Percentiles rank a stretch among this genome's conserved stretches.
phyloP scores from a whole-genome alignment of 1,140 invertebrate species.

The Araneus ventricosus region DNA sequence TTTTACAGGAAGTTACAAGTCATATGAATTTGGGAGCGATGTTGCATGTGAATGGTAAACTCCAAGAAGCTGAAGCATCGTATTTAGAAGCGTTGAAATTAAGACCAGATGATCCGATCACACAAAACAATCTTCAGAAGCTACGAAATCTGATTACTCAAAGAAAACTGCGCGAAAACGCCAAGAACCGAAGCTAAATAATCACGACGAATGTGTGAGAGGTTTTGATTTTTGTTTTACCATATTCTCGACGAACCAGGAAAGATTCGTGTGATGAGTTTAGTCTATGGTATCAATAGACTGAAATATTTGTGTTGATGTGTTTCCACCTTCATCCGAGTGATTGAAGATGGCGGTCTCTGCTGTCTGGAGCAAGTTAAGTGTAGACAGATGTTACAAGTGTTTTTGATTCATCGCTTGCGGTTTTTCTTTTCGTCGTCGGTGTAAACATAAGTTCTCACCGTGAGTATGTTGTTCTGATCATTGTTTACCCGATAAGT shows the following conservation, averaged over 20 bases:
- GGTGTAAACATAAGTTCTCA: neutral
- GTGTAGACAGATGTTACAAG: neutral
- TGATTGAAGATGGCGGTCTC: neutral
- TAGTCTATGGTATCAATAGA: neutral
- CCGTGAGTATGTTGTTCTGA: neutral
- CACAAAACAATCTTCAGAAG: constrained; percentile 92
- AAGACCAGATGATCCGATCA: constrained; percentile 91
- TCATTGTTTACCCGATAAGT: neutral
- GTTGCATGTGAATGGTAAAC: constrained; percentile 93
- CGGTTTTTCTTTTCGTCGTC: neutral
- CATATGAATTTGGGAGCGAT: constrained; percentile 97
- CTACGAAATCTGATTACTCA: constrained; percentile 82
- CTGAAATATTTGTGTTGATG: neutral
- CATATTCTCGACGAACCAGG: neutral
- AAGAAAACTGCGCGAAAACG: neutral
- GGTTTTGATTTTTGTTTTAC: neutral
- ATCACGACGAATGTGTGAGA: neutral
- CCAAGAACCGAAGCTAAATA: neutral
- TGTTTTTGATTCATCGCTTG: neutral
- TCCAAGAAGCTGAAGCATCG: constrained; percentile 89
- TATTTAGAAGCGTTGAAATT: constrained; percentile 90
- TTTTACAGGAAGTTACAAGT: constrained; percentile 88
- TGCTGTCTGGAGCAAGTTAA: no score
- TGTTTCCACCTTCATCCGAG: neutral
- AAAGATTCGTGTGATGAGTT: neutral